Base-by-base conservation (phyloP, 2,888 invertebrate species). In the Meloe dianella region DNA sequence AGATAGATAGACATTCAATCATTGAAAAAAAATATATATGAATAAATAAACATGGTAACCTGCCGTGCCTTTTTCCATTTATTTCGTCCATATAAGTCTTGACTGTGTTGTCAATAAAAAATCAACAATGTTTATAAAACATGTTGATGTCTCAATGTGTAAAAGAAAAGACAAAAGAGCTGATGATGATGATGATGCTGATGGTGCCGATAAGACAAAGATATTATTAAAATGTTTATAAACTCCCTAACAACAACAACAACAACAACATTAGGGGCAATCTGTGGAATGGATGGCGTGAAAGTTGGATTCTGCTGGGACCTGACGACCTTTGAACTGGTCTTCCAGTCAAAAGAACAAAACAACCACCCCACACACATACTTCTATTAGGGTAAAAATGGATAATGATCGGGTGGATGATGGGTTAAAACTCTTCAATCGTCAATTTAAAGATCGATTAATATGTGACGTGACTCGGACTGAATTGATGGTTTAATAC, bases 81-180 rank as follows among this genome's bases (percentile, higher is more conserved):
- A 63, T 65, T 68, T 62, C 38, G 59, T 65, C 68, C 68, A 63
- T 68, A 68, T 68, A 68, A 64, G 68, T 65, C 58, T 27, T 61
- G 65, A 65, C 57, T 64, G 60, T 64, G 22, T 22, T 63, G 67
- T 67, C 66, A 65, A 63, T 67, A 70, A 67, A 70, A 67, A 64
- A 70, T 67, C 70, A 65, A 63, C 67, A 67, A 65, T 70, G 64
- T 69, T n/a, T 63, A 70, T 70, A 70, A 70, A 54, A 67, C 70
- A 70, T 63, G 65, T 63, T 70, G 70, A 70, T 70, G 70, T 67
- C 67, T 70, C 70, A 70, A 70, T 70, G 54, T 14, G 20, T 22
- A 9, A 27, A 27, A 24, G 12, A 54, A 54, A 54, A 27, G 54
- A 27, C 24, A 64, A 64, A 62, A 62, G 68, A 67, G 64, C 62